A percentile compares a stretch with the other conserved stretches of the same genome.
Conservation (phyloP, 2,888 invertebrate genomes). For the Mesorhabditis belari region DNA sequence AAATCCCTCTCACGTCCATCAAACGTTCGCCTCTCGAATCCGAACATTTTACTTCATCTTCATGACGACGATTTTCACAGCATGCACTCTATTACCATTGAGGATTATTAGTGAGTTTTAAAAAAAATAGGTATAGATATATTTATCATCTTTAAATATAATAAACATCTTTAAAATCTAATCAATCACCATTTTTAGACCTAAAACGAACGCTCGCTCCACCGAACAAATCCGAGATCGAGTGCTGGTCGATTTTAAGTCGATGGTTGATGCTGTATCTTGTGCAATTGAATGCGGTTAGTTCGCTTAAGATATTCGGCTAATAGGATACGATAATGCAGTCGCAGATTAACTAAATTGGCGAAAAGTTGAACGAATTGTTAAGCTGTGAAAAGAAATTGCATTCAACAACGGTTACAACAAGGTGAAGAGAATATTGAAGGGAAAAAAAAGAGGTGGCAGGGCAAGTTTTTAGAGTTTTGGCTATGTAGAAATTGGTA, state of each 20-base stretch:
- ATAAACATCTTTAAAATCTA: slow-evolving; percentile 1
- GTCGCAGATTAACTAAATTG: background rate
- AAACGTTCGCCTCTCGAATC: slow-evolving; percentile 34
- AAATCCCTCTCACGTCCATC: background rate
- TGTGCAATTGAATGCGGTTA: slow-evolving; percentile 48
- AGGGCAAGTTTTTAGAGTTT: too few relatives aligned
- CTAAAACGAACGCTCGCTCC: background rate
- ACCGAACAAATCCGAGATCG: slow-evolving; percentile 4
- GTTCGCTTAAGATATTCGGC: slow-evolving; percentile 8
- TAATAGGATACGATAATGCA: background rate
- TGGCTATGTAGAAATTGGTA: too few relatives aligned
- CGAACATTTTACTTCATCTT: slow-evolving; percentile 52
- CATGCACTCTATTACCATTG: slow-evolving; percentile 46
- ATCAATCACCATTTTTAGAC: slow-evolving; percentile 1
- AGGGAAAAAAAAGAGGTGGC: too few relatives aligned
- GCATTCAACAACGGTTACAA: too few relatives aligned
- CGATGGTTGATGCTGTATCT: slow-evolving; percentile 42
- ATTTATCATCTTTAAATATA: background rate
- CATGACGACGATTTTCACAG: slow-evolving; percentile 48
- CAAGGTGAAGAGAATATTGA: too few relatives aligned
- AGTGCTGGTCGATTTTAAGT: slow-evolving; percentile 30
- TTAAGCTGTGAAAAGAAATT: background rate
- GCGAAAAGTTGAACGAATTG: background rate
- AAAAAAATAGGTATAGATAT: background rate
- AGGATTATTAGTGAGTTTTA: slow-evolving; percentile 15